These are phyloP conservation scores for Melanotaenia nigrans DNA, from an alignment of 2,797 vertebrate species.

Conservation along the genomic window DNA sequence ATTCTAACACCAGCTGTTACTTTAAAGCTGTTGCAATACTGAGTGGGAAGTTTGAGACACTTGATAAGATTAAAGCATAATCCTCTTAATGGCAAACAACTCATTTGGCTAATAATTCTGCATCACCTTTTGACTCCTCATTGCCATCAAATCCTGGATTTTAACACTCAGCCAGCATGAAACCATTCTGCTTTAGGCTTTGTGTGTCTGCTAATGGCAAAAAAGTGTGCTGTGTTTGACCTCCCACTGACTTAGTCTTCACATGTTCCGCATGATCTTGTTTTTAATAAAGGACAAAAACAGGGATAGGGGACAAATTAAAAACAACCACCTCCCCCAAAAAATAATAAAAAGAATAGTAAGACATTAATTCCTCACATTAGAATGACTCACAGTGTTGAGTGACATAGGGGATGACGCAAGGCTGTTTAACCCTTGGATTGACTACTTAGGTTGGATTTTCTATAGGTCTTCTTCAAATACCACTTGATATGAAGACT, in stretches of 20 bases:
- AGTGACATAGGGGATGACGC: conserved; percentile 1
- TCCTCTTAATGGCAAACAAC: conserved; percentile 82
- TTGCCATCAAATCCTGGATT: conserved; percentile 75
- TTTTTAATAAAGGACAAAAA: conserved; percentile 57
- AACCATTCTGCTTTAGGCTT: conserved; percentile 63
- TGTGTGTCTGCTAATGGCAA: conserved; percentile 65
- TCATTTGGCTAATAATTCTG: conserved; percentile 82
- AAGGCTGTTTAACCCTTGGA: conserved; percentile 12
- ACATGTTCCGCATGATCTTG: conserved; percentile 45
- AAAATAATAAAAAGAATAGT: conserved; percentile 18
- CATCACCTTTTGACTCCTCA: conserved; percentile 73
- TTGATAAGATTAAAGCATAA: conserved; percentile 77
- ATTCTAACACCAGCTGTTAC: conserved; percentile 53
- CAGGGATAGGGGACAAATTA: conserved; percentile 10
- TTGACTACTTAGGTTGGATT: conserved; percentile 26
- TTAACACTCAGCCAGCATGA: conserved; percentile 68
- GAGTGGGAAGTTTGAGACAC: conserved; percentile 71
- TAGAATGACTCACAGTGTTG: neutral
- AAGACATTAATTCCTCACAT: conserved; percentile 1
- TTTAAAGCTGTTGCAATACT: conserved; percentile 46
- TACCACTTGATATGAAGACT: conserved; percentile 24
- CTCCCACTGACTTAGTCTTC: conserved; percentile 43
- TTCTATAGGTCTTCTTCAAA: conserved; percentile 16
- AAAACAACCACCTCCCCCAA: neutral
- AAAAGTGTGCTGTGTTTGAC: conserved; percentile 63